These are phyloP conservation scores for Brachypteracias leptosomus DNA, from an alignment of 2,113 vertebrate species.

Conservation along the genomic window DNA sequence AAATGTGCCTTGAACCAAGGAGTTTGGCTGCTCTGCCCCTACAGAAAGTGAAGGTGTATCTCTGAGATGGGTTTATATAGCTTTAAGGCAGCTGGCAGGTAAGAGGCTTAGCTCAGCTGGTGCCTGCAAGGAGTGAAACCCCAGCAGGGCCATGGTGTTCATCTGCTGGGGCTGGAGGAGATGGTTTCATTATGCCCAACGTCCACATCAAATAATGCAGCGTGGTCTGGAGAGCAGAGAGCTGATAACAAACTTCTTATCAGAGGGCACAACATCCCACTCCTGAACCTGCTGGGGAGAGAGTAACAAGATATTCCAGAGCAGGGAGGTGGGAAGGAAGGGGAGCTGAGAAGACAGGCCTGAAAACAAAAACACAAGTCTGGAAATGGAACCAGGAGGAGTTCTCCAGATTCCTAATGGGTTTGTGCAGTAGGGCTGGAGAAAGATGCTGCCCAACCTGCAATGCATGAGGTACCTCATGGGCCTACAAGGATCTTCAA, in stretches of 20 bases:
- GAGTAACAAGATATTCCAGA: rapidly evolving
- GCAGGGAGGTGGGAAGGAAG: neutral
- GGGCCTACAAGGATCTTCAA: neutral
- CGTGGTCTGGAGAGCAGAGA: rapidly evolving
- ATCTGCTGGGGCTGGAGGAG: neutral
- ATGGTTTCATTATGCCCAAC: rapidly evolving
- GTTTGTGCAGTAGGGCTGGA: neutral
- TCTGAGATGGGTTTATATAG: neutral
- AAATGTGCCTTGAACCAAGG: rapidly evolving
- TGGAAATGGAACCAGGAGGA: neutral
- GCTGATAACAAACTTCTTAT: neutral
- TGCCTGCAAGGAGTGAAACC: neutral
- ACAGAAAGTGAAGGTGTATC: neutral
- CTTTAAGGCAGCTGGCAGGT: slow-evolving; percentile 22
- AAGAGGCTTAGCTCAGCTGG: neutral
- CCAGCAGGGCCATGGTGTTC: neutral
- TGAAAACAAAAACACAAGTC: neutral
- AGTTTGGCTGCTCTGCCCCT: neutral
- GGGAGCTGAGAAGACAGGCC: neutral
- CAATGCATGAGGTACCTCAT: rapidly evolving
- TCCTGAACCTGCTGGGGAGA: rapidly evolving
- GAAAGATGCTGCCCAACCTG: slow-evolving; percentile 10
- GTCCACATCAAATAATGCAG: neutral
- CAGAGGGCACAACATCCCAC: neutral
- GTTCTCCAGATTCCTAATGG: neutral